A percentile compares a stretch with the other conserved stretches of the same genome.
Conservation (phyloP, 2,888 invertebrate genomes). For the Fragum fragum region DNA sequence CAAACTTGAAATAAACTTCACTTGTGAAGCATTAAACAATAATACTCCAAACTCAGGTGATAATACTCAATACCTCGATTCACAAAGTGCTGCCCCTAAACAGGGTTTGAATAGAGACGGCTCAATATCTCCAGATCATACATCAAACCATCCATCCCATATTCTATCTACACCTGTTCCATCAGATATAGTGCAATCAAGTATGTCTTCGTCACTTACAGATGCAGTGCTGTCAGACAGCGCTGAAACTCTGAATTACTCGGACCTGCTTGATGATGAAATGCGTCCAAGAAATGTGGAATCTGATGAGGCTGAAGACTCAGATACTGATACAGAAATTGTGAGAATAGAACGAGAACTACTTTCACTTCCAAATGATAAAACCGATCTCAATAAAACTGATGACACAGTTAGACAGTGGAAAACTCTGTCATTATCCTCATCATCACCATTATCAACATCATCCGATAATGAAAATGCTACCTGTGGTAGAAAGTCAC, state of each 20-base stretch:
- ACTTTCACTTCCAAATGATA: neutral
- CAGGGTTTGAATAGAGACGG: neutral
- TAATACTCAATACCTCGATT: neutral
- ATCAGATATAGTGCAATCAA: neutral
- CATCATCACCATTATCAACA: neutral
- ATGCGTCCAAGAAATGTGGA: neutral
- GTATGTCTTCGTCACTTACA: neutral
- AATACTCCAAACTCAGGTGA: neutral
- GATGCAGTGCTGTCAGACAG: neutral
- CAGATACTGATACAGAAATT: neutral
- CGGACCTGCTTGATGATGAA: neutral
- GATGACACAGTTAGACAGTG: neutral
- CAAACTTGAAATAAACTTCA: too few species aligned
- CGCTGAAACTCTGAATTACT: neutral
- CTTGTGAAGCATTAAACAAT: neutral
- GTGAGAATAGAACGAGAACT: neutral
- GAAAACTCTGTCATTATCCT: neutral
- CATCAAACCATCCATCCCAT: neutral
- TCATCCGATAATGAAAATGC: neutral
- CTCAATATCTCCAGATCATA: neutral
- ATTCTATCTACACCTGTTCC: neutral
- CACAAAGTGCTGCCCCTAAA: constrained; percentile 3
- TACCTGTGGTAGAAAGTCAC: neutral
- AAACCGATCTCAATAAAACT: neutral
- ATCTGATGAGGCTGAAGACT: neutral